Conservation (phyloP, 2,888 invertebrate genomes). For the Uloborus plumipes region DNA sequence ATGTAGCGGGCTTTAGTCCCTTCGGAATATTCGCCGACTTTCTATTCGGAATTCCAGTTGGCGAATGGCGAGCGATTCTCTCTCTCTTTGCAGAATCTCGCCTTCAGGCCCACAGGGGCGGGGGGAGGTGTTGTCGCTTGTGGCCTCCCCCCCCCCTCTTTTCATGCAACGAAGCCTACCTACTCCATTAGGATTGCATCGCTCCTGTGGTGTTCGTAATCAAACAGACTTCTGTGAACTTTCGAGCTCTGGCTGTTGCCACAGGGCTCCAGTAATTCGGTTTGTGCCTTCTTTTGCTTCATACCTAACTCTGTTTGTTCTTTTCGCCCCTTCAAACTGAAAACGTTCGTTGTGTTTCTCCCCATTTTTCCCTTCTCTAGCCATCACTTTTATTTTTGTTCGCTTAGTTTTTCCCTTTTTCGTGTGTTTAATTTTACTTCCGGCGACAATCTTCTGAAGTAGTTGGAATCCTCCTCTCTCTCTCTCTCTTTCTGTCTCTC, state of each 20-base stretch:
- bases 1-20: slow-evolving; percentile 14
- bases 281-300: slow-evolving; percentile 44
- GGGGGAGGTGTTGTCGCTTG: slow-evolving; percentile 8
- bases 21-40: slow-evolving; percentile 35
- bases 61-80: slow-evolving; percentile 13
- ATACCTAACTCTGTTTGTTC: slow-evolving; percentile 50
- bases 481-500: not conserved
- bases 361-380: slow-evolving; percentile 17
- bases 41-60: slow-evolving; percentile 51
- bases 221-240: slow-evolving; percentile 63
- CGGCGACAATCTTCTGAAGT: slow-evolving; percentile 59
- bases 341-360: slow-evolving; percentile 34
- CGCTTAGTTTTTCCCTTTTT: slow-evolving; percentile 1
- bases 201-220: slow-evolving; percentile 61
- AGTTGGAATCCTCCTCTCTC: slow-evolving; percentile 4
- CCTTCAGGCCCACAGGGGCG: slow-evolving; percentile 7
- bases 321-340: slow-evolving; percentile 25
- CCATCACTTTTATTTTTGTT: slow-evolving; percentile 12
- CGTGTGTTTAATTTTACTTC: slow-evolving; percentile 59
- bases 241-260: slow-evolving; percentile 54
- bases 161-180: slow-evolving; percentile 18
- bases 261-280: slow-evolving; percentile 47
- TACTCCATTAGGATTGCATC: slow-evolving; percentile 50
- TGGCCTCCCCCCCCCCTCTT: slow-evolving; percentile 5
- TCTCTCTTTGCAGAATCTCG: slow-evolving; percentile 13